phyloP scores from a whole-genome alignment of 1,140 invertebrate genomes.

The Brachionus plicatilis region DNA sequence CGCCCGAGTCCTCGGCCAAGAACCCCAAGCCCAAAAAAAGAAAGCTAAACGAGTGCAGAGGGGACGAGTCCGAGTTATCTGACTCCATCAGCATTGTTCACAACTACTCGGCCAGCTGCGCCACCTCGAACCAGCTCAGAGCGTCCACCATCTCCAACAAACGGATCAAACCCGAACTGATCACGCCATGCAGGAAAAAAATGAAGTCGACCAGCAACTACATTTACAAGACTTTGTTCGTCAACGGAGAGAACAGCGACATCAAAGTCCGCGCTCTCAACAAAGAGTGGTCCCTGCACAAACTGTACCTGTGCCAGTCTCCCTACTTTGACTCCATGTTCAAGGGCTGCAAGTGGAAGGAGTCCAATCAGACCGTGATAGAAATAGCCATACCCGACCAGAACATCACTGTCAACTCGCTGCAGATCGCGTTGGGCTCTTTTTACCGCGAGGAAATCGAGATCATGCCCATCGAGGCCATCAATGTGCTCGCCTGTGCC shows the following conservation, averaged over 20 bases:
- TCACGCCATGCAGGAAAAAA: constrained; percentile 59
- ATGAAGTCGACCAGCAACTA: constrained; percentile 69
- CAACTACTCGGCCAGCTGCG: background rate
- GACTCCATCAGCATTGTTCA: background rate
- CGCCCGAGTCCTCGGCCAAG: background rate
- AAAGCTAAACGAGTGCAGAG: background rate
- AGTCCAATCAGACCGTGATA: constrained; percentile 65
- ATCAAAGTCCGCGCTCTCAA: constrained; percentile 68
- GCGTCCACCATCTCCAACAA: background rate
- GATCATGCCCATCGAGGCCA: constrained; percentile 66
- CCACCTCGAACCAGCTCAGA: background rate
- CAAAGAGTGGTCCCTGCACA: constrained; percentile 70
- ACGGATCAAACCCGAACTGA: background rate
- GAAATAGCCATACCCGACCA: constrained; percentile 69
- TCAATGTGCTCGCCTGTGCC: constrained; percentile 69
- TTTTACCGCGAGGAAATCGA: constrained; percentile 72
- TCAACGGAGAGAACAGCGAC: constrained; percentile 71
- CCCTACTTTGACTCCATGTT: constrained; percentile 79
- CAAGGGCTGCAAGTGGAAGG: constrained; percentile 68
- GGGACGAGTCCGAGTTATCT: background rate
- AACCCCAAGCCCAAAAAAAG: background rate
- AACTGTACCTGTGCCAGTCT: constrained; percentile 71
- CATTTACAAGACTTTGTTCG: constrained; percentile 71
- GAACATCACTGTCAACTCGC: constrained; percentile 65
- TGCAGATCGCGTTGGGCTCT: constrained; percentile 69